A percentile compares a stretch with the other conserved stretches of the same genome.
phyloP scores from a whole-genome alignment of 2,113 vertebrate genomes.

The Apodemus speciosus region DNA sequence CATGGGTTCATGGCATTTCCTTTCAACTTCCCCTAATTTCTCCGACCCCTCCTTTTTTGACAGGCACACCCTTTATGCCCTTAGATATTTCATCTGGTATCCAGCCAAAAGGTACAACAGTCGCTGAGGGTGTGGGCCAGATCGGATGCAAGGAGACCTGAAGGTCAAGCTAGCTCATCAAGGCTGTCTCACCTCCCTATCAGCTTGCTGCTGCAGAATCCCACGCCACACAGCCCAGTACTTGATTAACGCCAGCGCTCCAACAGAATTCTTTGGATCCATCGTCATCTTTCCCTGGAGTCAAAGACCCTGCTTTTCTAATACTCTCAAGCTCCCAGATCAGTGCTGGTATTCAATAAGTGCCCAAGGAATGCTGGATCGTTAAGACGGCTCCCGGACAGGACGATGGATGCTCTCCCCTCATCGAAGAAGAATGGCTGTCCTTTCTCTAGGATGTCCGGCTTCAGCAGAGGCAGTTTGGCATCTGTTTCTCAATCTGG shows the following conservation, averaged over 20 bases:
- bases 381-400: not conserved
- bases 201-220: not conserved
- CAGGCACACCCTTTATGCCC: not conserved
- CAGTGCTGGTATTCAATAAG: not conserved
- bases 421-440: not conserved
- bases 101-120: not conserved
- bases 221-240: not conserved
- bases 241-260: not conserved
- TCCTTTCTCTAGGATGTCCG: constrained; percentile 51
- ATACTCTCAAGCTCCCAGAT: not conserved
- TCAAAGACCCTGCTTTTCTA: not conserved
- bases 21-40: not conserved
- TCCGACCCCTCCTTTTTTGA: not conserved
- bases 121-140: not conserved
- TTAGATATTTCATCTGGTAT: not conserved
- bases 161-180: not conserved
- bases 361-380: not conserved
- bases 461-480: constrained; percentile 37
- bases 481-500: constrained; percentile 72
- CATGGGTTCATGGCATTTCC: not conserved
- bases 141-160: not conserved
- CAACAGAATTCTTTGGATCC: not conserved
- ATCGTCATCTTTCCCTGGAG: not conserved
- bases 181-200: not conserved
- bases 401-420: not conserved